Base-by-base conservation (phyloP, 2,797 vertebrate genomes). In the Enteromius argenteus region DNA sequence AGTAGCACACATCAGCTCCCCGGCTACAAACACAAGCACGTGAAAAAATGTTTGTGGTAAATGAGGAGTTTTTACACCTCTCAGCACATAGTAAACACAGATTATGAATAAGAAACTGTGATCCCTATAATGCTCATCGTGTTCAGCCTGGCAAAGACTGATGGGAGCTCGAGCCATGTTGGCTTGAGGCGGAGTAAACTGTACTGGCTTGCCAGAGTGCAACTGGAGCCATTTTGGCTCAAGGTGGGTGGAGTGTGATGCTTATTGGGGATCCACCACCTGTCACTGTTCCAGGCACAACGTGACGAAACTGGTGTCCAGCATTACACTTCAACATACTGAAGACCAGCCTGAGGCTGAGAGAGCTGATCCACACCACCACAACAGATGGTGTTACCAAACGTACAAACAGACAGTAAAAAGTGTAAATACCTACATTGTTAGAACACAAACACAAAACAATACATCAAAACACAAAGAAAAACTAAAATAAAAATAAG, bases 151-250 rank as follows among this genome's bases (percentile, higher is more conserved):
- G 79, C 39, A 81, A 37, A 53, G 51, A 15, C 58, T 79, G 56
- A 49, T 44, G 32, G 64, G 32, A 75, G 13, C 21, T 5, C 32
- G 10, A 53, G 67, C 73, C 74, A 81, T 74, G 53, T 68, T 81
- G 84, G 62, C 79, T 79, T 67, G 9, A 39, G 64, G 51, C 23
- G 39, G 37, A 13, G 42, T 39, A 81, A 80, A 81, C 68, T 74
- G 62, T 51, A 23, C 19, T 9, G 46, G 46, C 46, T 56, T 76
- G 49, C 17, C 27, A 69, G 27, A 42, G 32, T 83, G 44, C 42
- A 71, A 78, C 13, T 71, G 44, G 21, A 67, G 19, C 19, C 35
- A 66, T 42, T 56, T 67, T 30, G 62, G 62, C 46, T 66, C 72
- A 83, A 76, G 17, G 2, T 15, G 17, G 6, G 49, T 19, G 44